phyloP scores from a whole-genome alignment of 2,113 vertebrate species.

The Poeciliopsis prolifica region DNA sequence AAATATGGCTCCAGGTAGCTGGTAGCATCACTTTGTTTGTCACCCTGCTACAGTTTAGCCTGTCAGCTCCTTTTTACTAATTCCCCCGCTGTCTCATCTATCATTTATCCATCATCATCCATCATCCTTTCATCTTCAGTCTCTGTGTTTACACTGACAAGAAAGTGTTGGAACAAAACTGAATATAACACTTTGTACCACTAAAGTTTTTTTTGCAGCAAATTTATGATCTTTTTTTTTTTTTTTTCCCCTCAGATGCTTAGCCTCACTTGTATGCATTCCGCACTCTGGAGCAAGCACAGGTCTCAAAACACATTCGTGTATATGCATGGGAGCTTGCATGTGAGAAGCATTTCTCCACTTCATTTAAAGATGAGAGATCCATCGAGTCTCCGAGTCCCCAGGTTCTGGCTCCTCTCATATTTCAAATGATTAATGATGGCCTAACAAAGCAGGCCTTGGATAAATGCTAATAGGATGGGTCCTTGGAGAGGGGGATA shows the following conservation, averaged over 20 bases:
- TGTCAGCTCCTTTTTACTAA: conserved; percentile 52
- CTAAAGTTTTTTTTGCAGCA: conserved; percentile 8
- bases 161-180: conserved; percentile 40
- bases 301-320: conserved; percentile 1
- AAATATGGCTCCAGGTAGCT: conserved; percentile 39
- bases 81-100: conserved; percentile 60
- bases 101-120: conserved; percentile 67
- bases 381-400: conserved; percentile 64
- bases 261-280: neutral
- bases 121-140: conserved; percentile 70
- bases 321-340: conserved; percentile 24
- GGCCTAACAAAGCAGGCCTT: conserved; percentile 75
- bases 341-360: conserved; percentile 57
- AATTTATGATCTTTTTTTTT: neutral
- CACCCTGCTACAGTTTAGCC: conserved; percentile 48
- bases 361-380: conserved; percentile 66
- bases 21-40: conserved; percentile 47
- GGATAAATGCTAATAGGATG: conserved; percentile 79
- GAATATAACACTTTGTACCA: conserved; percentile 39
- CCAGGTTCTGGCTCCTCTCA: conserved; percentile 64
- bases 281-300: conserved; percentile 8
- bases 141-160: conserved; percentile 58
- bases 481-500: conserved; percentile 71
- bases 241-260: conserved; percentile 1
- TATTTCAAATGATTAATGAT: conserved; percentile 81